Conservation (phyloP, 2,888 invertebrate species). For the Noctuana brunneofusca region DNA sequence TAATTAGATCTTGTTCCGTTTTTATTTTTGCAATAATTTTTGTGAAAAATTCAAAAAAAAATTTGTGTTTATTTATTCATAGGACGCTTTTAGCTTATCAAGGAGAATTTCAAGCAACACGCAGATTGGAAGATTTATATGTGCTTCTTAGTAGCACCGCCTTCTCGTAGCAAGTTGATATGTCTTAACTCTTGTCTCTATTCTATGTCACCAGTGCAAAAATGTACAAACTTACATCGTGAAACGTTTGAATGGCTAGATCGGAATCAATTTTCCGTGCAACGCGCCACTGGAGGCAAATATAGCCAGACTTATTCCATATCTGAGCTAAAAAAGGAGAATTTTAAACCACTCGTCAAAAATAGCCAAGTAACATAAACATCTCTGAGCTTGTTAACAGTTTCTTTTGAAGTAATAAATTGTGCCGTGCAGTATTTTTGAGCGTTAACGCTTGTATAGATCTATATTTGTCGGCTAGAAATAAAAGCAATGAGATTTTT, state of each 20-base stretch:
- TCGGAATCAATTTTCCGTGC: constrained; percentile 31
- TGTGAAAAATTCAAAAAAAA: too few relatives aligned
- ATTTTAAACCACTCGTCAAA: constrained; percentile 31
- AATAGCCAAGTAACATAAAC: constrained; percentile 36
- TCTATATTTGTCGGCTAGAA: constrained; percentile 43
- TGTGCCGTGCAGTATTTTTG: constrained; percentile 47
- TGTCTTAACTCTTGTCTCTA: neutral
- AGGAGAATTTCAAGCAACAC: too few relatives aligned
- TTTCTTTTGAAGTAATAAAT: constrained; percentile 49
- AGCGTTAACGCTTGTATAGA: constrained; percentile 32
- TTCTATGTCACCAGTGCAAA: neutral
- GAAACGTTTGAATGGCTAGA: constrained; percentile 12
- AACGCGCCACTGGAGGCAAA: constrained; percentile 22
- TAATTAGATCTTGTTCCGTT: neutral
- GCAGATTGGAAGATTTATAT: too few relatives aligned
- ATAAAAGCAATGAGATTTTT: constrained; percentile 42
- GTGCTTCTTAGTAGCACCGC: too few relatives aligned
- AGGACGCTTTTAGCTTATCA: too few relatives aligned
- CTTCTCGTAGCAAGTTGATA: too few relatives aligned
- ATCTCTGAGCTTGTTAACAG: constrained; percentile 43
- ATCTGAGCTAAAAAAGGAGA: constrained; percentile 20
- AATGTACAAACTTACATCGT: neutral
- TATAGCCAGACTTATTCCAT: constrained; percentile 34
- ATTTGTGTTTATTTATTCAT: too few relatives aligned
- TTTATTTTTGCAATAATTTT: neutral